Conservation (phyloP, 2,113 vertebrate species). For the Trogon surrucura region DNA sequence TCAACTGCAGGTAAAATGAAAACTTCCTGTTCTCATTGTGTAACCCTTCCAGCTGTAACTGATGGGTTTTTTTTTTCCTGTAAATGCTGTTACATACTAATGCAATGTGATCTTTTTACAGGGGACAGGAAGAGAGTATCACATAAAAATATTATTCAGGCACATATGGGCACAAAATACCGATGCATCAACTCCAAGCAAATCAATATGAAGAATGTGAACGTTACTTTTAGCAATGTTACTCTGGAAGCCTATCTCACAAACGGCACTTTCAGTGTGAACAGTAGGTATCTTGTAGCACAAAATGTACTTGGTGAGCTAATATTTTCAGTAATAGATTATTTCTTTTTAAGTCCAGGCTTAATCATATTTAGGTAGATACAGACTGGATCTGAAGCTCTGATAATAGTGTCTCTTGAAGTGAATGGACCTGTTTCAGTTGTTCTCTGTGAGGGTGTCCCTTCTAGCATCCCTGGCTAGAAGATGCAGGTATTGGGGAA, state of each 20-base stretch:
- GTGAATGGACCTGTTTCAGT: neutral
- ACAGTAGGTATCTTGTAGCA: slow-evolving; percentile 73
- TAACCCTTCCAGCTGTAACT: neutral
- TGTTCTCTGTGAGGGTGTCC: neutral
- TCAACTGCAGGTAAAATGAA: slow-evolving; percentile 79
- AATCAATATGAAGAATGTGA: slow-evolving; percentile 62
- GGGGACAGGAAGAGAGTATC: neutral
- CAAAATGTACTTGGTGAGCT: neutral
- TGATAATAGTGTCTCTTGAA: neutral
- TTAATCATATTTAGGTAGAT: neutral
- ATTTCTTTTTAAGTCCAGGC: neutral
- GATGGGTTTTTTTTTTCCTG: neutral
- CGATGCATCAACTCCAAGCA: slow-evolving; percentile 73
- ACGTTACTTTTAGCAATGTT: slow-evolving; percentile 75
- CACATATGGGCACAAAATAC: slow-evolving; percentile 83
- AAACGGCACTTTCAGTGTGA: slow-evolving; percentile 77
- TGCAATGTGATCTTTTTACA: neutral
- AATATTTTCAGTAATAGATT: neutral
- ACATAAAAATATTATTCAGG: slow-evolving; percentile 69
- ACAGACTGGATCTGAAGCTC: neutral
- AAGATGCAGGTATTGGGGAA: neutral
- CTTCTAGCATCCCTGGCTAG: neutral
- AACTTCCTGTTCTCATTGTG: neutral
- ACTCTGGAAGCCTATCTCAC: slow-evolving; percentile 87
- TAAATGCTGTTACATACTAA: neutral